Evolutionary conservation across 2,113 vertebrate species (phyloP), one percentile per base, ranked within the genome.

Genomic region (Planiliza haematocheilus): DNA sequence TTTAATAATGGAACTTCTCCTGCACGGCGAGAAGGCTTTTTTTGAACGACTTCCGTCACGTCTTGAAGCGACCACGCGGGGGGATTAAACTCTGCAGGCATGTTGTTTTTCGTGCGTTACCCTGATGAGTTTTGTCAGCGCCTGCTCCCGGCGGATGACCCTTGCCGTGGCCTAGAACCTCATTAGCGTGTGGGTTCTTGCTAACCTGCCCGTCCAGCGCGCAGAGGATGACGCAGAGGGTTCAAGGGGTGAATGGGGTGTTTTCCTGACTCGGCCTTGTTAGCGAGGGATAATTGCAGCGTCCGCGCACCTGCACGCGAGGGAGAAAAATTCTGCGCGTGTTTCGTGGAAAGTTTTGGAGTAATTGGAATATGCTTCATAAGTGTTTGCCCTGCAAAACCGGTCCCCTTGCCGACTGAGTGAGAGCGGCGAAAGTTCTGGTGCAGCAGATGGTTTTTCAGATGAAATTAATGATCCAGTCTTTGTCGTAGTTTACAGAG

Each of bases 171-270:
- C 65, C 52, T 62, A 21, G 55, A 74, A 62, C 63, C 74, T 88
- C 82, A 83, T 86, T 86, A 83, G 61, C 17, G n/a, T n/a, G n/a
- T n/a, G 39, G 36, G n/a, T 46, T 70, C 38, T 56, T 51, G 59
- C 9, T 65, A 60, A 68, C 61, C 56, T 62, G 82, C 74, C n/a
- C 65, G 83, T 72, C 85, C 50, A 51, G 67, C 60, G 64, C 66
- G 76, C 74, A 70, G 55, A 42, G 18, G 69, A 38, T 80, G 83
- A 88, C 71, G 71, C 90, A 30, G 77, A 78, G 50, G 55, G 57
- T 43, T 50, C 30, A 39, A 24, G 51, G 37, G 37, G 41, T 45
- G 10, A 46, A 49, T n/a, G n/a, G 49, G 17, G 41, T 60, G 52
- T 60, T 72, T 74, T 57, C 0, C 46, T 80, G 86, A 80, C 75